Evolutionary conservation across 1,140 invertebrate species (phyloP).

Genomic region (Schlechtendalia chinensis): DNA sequence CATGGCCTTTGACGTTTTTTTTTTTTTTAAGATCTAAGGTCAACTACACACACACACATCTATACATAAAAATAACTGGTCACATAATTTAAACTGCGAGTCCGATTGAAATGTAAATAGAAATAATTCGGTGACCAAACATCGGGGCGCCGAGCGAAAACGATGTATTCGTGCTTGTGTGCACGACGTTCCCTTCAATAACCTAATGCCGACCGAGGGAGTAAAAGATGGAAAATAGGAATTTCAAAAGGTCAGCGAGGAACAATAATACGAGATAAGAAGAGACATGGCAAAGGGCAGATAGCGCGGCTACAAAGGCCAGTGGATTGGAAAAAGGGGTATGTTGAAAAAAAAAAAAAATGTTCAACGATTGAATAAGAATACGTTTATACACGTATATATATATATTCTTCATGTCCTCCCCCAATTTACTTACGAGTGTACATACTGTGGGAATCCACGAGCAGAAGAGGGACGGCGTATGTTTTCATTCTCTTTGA

Average conservation of each 20-base stretch:
- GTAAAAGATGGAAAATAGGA: slow-evolving; percentile 36
- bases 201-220: slow-evolving; percentile 27
- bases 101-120: slow-evolving; percentile 49
- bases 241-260: slow-evolving; percentile 50
- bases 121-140: slow-evolving; percentile 47
- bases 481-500: slow-evolving; percentile 45
- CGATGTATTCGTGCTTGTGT: slow-evolving; percentile 42
- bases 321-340: slow-evolving; percentile 49
- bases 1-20: slow-evolving; percentile 30
- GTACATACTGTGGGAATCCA: slow-evolving; percentile 14
- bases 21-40: neutral
- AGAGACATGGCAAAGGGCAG: slow-evolving; percentile 49
- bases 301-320: slow-evolving; percentile 45
- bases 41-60: neutral
- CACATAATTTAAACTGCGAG: slow-evolving; percentile 26
- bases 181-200: slow-evolving; percentile 22
- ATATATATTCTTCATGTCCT: slow-evolving; percentile 23
- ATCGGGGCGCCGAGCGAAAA: slow-evolving; percentile 16
- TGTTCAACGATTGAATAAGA: slow-evolving; percentile 42
- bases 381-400: slow-evolving; percentile 6
- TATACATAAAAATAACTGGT: neutral
- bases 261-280: slow-evolving; percentile 48
- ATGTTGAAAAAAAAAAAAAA: slow-evolving; percentile 46
- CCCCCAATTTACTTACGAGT: slow-evolving; percentile 47
- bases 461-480: slow-evolving; percentile 18